A percentile compares a stretch with the other conserved stretches of the same genome.
phyloP scores from a whole-genome alignment of 2,888 invertebrate species.

The Drosophila picticornis region DNA sequence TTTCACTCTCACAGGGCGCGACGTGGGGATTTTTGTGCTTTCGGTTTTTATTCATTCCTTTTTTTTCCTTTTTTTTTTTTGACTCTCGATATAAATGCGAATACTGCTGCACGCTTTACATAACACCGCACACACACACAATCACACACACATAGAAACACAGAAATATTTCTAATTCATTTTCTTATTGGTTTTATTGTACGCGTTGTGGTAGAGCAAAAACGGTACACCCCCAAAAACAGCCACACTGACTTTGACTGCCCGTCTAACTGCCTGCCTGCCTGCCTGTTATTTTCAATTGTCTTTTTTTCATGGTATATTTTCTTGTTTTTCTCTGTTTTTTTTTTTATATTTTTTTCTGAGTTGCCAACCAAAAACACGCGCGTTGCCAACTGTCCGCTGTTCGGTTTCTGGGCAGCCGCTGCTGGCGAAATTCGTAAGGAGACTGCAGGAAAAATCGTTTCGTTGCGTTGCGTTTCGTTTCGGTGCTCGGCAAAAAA shows the following conservation, averaged over 20 bases:
- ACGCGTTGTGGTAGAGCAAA: slow-evolving; percentile 32
- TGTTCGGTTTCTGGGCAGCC: slow-evolving; percentile 51
- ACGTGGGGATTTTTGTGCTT: slow-evolving; percentile 38
- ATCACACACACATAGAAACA: slow-evolving; percentile 31
- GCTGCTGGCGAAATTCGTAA: slow-evolving; percentile 69
- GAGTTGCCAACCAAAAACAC: slow-evolving; percentile 73
- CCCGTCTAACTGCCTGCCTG: slow-evolving; percentile 13
- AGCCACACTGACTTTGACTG: slow-evolving; percentile 24
- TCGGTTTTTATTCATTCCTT: slow-evolving; percentile 29
- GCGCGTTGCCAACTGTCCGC: slow-evolving; percentile 66
- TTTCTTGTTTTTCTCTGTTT: slow-evolving; percentile 17
- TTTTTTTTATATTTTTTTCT: slow-evolving; percentile 19
- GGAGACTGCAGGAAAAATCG: slow-evolving; percentile 69
- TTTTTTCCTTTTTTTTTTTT: slow-evolving; percentile 21
- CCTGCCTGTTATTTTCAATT: slow-evolving; percentile 15
- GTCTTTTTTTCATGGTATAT: not conserved
- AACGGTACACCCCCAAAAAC: slow-evolving; percentile 6
- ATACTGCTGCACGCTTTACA: slow-evolving; percentile 48
- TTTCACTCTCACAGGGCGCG: slow-evolving; percentile 76
- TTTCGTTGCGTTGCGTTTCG: slow-evolving; percentile 14
- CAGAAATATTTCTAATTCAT: slow-evolving; percentile 69
- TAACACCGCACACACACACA: slow-evolving; percentile 54
- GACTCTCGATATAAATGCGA: slow-evolving; percentile 38
- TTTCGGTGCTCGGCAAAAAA: slow-evolving; percentile 34
- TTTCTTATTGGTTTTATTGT: slow-evolving; percentile 67